These are phyloP conservation scores for Adrianichthys oophorus DNA, from an alignment of 2,797 vertebrate genomes.

Conservation along the genomic window DNA sequence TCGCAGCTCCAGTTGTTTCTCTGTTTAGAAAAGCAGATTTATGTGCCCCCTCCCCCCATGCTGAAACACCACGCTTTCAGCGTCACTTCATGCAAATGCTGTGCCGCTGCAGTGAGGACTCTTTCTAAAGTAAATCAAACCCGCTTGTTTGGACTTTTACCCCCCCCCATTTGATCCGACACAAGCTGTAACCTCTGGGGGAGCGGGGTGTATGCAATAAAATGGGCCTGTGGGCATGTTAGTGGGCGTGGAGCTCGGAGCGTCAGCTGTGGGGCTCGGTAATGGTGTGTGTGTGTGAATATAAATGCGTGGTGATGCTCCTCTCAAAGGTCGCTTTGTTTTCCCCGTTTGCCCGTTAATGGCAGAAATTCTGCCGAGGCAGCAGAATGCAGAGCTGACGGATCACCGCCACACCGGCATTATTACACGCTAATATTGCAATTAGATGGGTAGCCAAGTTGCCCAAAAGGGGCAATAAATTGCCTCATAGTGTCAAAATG, in stretches of 20 bases:
- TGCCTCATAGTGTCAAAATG: slow-evolving; percentile 60
- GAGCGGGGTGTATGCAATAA: too few species aligned
- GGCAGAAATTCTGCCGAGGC: slow-evolving; percentile 65
- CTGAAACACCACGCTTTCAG: slow-evolving; percentile 23
- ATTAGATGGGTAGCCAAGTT: slow-evolving; percentile 75
- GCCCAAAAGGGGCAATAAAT: slow-evolving; percentile 73
- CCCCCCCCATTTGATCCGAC: too few species aligned
- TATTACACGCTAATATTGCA: slow-evolving; percentile 81
- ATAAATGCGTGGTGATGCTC: slow-evolving; percentile 38
- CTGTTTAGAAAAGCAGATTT: slow-evolving; percentile 67
- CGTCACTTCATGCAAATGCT: slow-evolving; percentile 76
- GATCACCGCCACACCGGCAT: slow-evolving; percentile 63
- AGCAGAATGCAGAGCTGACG: slow-evolving; percentile 59
- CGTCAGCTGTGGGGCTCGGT: neutral
- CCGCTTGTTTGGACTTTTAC: too few species aligned
- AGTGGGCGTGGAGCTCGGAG: neutral
- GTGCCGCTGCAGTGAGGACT: slow-evolving; percentile 73
- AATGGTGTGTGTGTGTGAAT: slow-evolving; percentile 28
- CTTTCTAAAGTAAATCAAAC: slow-evolving; percentile 54
- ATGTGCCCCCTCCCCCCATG: slow-evolving; percentile 4
- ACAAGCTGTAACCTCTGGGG: too few species aligned
- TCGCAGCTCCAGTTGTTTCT: slow-evolving; percentile 56
- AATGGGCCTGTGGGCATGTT: too few species aligned
- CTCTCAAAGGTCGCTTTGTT: slow-evolving; percentile 58
- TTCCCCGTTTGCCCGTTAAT: slow-evolving; percentile 56